A percentile compares a stretch with the other conserved stretches of the same genome.
Conservation (phyloP, 2,888 invertebrate genomes). For the Rosalia funebris region DNA sequence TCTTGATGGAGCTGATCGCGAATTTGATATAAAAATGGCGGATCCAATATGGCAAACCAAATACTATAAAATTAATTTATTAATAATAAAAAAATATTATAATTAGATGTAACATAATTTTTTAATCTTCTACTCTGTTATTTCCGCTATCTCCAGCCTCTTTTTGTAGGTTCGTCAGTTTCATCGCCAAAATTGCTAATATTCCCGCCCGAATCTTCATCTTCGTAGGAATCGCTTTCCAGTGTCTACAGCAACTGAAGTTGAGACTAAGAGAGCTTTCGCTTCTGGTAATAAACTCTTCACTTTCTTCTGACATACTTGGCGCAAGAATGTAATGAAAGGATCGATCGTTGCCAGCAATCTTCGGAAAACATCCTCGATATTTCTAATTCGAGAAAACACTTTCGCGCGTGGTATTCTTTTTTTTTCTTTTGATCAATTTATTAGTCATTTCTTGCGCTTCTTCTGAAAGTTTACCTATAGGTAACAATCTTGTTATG, state of each 20-base stretch:
- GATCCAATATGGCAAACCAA: neutral
- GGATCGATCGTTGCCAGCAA: constrained; percentile 6
- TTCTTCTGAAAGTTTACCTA: constrained; percentile 5
- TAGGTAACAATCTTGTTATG: neutral
- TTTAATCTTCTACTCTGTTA: neutral
- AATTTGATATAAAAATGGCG: neutral
- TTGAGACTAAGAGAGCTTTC: constrained; percentile 2
- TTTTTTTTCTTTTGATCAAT: constrained; percentile 5
- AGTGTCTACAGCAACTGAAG: constrained; percentile 4
- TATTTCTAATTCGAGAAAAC: constrained; percentile 6
- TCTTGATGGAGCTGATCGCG: neutral
- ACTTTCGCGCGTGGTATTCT: constrained; percentile 3
- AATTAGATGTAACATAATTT: neutral
- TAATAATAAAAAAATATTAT: neutral
- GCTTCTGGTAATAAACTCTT: neutral
- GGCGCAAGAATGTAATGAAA: constrained; percentile 3
- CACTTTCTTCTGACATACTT: neutral
- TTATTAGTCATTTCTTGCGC: constrained; percentile 1
- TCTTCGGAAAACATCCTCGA: constrained; percentile 5
- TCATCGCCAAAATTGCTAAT: constrained; percentile 6
- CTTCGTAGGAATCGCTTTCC: constrained; percentile 4
- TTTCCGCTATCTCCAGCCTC: neutral
- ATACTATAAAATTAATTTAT: neutral
- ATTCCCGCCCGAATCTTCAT: constrained; percentile 1
- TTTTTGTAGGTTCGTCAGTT: neutral